Base-by-base conservation (phyloP, 2,888 invertebrate genomes). In the Leptopterna dolabrata region DNA sequence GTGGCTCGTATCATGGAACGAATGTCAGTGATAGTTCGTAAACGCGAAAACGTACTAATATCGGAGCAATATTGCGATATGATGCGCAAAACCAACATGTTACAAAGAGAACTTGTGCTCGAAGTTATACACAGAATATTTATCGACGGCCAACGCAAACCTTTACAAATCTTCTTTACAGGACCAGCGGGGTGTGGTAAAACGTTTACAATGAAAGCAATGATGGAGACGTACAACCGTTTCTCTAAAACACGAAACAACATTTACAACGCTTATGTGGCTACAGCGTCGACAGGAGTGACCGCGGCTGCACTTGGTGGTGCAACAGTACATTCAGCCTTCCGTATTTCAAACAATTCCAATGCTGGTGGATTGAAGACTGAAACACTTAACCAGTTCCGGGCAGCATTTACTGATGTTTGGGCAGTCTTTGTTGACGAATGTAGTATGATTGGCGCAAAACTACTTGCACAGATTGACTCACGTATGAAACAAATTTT, bases 361-460 rank as follows among this genome's bases (percentile, higher is more conserved):
- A n/a, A n/a, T n/a, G n/a, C n/a, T n/a, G n/a, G n/a, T n/a, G n/a
- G n/a, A n/a, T n/a, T n/a, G n/a, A n/a, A n/a, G n/a, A n/a, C n/a
- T n/a, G n/a, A n/a, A n/a, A n/a, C n/a, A n/a, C 73, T 73, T 73
- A 29, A 73, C 73, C 73, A 73, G 63, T 63, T 63, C n/a, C 63
- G 63, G 9, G 73, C 73, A 27, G 73, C 73, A 29, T 73, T 73
- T 29, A 29, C 73, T 27, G 73, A 73, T 27, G 24, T 73, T 27
- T 24, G 76, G 76, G 76, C 76, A 76, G 76, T 76, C 76, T 76
- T 76, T 76, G 76, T 76, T 36, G 91, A 91, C 89, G 91, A 91
- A 90, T 86, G 91, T 6, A 91, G 91, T 86, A 91, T 91, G 91
- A 89, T 92, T 78, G 87, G 90, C 19, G 91, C 90, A 19, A 91